Percentiles rank a stretch among this genome's conserved stretches.
Conservation (phyloP, 2,797 vertebrate species). For the Cirrhinus molitorella region DNA sequence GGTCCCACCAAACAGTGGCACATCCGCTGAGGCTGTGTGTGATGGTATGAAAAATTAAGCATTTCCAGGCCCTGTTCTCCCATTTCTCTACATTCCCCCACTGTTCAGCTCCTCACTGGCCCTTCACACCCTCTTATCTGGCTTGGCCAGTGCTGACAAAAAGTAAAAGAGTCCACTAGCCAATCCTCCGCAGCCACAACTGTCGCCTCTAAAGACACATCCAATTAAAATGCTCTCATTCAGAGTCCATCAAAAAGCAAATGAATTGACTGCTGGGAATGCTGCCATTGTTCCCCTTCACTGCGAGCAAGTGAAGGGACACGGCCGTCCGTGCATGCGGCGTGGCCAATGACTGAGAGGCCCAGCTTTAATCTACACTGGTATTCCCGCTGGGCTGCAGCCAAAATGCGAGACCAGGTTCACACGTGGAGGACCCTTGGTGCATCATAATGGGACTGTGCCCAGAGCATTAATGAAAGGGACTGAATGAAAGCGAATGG, state of each 20-base stretch:
- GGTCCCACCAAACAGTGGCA: neutral
- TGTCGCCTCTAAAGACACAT: conserved; percentile 45
- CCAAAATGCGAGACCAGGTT: conserved; percentile 36
- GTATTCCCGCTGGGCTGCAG: conserved; percentile 19
- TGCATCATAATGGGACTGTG: conserved; percentile 24
- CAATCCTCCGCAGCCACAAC: conserved; percentile 38
- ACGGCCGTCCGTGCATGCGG: neutral
- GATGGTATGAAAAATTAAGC: conserved; percentile 36
- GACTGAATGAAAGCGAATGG: conserved; percentile 11
- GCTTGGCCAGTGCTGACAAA: conserved; percentile 45
- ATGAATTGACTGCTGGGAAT: conserved; percentile 57
- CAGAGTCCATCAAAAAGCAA: conserved; percentile 57
- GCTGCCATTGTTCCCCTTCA: conserved; percentile 50
- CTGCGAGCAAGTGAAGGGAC: conserved; percentile 24
- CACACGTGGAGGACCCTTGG: conserved; percentile 30
- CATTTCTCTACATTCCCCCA: conserved; percentile 20
- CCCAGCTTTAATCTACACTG: conserved; percentile 50
- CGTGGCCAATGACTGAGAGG: neutral
- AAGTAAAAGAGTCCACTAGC: conserved; percentile 35
- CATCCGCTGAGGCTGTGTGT: conserved; percentile 7
- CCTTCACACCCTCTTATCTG: conserved; percentile 56
- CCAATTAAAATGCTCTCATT: conserved; percentile 61
- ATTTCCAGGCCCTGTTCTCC: conserved; percentile 34
- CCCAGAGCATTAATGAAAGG: conserved; percentile 18
- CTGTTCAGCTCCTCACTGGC: conserved; percentile 42